Percentiles rank a stretch among this genome's conserved stretches.
These are phyloP conservation scores for Bubo bubo DNA, from an alignment of 2,113 vertebrate genomes.

Conservation along the genomic window DNA sequence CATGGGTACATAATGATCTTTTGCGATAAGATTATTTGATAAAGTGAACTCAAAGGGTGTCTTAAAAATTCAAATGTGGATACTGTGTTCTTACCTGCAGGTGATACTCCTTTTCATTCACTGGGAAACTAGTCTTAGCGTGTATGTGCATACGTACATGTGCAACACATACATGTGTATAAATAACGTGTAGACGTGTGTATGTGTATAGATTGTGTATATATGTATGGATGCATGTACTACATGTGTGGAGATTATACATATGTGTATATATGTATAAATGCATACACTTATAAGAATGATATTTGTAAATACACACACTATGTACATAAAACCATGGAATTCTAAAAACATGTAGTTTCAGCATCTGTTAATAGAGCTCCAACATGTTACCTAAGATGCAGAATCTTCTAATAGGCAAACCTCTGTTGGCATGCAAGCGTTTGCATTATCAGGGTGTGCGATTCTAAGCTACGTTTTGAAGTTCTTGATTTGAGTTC, in stretches of 20 bases:
- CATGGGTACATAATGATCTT: background rate
- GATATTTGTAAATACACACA: background rate
- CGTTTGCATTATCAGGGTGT: background rate
- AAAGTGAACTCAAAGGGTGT: accelerated
- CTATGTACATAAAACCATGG: background rate
- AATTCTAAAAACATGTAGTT: background rate
- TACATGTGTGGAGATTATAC: background rate
- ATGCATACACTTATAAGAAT: background rate
- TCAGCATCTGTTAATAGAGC: background rate
- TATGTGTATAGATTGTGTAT: background rate
- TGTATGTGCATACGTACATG: accelerated
- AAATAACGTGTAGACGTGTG: background rate
- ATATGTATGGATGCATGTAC: background rate
- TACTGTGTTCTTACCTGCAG: background rate
- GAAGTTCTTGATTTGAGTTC: background rate
- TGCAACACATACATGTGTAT: background rate
- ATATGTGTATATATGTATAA: background rate
- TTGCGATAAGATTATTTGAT: background rate
- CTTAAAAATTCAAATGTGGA: background rate
- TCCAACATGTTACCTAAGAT: background rate
- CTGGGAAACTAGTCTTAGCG: background rate
- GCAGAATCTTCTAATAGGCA: background rate
- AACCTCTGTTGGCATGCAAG: background rate
- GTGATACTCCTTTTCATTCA: background rate
- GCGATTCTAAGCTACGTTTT: background rate